A percentile compares a stretch with the other conserved stretches of the same genome.
These are phyloP conservation scores for Cecropterus lyciades DNA, from an alignment of 1,140 invertebrate genomes.

Conservation along the genomic window DNA sequence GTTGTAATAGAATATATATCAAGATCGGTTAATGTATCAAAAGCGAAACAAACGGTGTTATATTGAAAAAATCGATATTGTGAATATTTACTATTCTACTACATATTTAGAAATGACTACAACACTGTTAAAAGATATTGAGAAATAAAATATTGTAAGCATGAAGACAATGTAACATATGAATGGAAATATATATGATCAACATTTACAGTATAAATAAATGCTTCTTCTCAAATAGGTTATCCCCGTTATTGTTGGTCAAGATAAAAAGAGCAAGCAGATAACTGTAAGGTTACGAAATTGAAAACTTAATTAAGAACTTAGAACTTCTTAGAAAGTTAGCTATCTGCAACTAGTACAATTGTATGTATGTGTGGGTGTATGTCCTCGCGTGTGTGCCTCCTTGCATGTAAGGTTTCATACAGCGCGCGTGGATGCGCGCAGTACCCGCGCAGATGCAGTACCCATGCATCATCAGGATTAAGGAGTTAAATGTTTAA, in stretches of 20 bases:
- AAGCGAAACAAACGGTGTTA: not conserved
- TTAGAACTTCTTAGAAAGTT: too few species aligned
- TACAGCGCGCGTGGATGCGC: too few species aligned
- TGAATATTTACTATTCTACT: constrained; percentile 1
- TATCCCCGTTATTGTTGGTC: constrained; percentile 8
- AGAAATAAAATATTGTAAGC: constrained; percentile 19
- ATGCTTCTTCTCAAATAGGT: not conserved
- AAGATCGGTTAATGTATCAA: not conserved
- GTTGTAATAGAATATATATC: not conserved
- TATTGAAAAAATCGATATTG: not conserved
- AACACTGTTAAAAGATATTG: constrained; percentile 15
- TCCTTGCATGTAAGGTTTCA: too few species aligned
- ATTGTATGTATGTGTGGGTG: too few species aligned
- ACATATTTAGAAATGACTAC: constrained; percentile 14
- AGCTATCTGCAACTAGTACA: not conserved
- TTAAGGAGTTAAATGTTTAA: too few species aligned
- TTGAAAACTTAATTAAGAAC: constrained; percentile 24
- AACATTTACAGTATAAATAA: constrained; percentile 2
- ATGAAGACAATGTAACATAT: not conserved
- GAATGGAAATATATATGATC: not conserved
- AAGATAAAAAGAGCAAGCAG: constrained; percentile 23
- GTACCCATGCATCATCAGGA: too few species aligned
- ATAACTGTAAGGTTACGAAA: constrained; percentile 28
- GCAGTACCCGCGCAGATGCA: too few species aligned
- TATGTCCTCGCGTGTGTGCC: too few species aligned